Evolutionary conservation across 2,797 vertebrate genomes (phyloP).

Genomic region (Brotula barbata): DNA sequence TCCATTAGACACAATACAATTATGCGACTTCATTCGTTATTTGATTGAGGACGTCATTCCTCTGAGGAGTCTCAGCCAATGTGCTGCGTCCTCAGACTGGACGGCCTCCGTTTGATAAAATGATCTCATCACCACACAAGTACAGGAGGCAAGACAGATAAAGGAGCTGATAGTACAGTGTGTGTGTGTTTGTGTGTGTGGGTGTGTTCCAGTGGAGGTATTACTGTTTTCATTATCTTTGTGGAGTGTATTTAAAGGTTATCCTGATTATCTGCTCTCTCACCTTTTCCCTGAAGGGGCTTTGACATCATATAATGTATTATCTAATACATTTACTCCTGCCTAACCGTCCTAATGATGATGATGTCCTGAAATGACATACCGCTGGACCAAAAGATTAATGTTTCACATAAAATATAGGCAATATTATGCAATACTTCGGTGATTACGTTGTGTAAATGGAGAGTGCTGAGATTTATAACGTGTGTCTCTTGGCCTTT

Average conservation of each 20-base stretch:
- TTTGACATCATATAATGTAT: constrained; percentile 13
- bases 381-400: neutral
- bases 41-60: neutral
- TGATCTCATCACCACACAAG: neutral
- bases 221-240: too few species aligned
- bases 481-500: constrained; percentile 8
- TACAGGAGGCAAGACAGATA: neutral
- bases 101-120: neutral
- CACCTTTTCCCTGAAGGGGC: constrained; percentile 17
- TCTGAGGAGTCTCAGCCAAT: neutral
- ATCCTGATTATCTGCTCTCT: constrained; percentile 6
- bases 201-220: constrained; percentile 1
- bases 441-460: neutral
- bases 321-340: constrained; percentile 15
- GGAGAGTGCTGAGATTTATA: neutral
- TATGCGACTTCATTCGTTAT: neutral
- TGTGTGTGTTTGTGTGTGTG: neutral
- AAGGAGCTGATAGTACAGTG: constrained; percentile 1
- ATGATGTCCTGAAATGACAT: neutral
- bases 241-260: too few species aligned
- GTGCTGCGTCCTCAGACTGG: neutral
- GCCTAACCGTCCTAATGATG: neutral
- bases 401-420: neutral
- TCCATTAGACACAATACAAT: constrained; percentile 7
- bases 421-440: neutral